A percentile compares a stretch with the other conserved stretches of the same genome.
These are phyloP conservation scores for Neolamprologus fasciatus DNA, from an alignment of 2,113 vertebrate species.

Conservation along the genomic window DNA sequence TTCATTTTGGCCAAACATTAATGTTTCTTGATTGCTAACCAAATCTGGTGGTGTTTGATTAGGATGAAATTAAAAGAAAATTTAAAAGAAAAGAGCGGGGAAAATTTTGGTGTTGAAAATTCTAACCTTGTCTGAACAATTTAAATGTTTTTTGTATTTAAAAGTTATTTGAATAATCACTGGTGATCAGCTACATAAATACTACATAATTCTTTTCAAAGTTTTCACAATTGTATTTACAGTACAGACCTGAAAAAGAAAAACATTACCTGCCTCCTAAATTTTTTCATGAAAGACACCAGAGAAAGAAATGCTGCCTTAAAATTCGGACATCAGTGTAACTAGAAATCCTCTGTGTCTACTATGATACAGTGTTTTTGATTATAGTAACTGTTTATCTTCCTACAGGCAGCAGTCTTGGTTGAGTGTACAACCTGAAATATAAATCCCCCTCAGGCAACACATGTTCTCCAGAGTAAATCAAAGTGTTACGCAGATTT, in stretches of 20 bases:
- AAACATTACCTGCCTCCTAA: background rate
- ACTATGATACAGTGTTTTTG: background rate
- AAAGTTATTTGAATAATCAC: background rate
- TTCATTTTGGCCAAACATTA: background rate
- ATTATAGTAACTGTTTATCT: background rate
- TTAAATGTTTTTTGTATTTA: background rate
- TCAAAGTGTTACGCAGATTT: background rate
- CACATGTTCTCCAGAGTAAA: background rate
- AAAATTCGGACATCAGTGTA: background rate
- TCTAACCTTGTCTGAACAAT: background rate
- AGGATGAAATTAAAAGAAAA: background rate
- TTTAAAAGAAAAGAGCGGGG: fast-evolving
- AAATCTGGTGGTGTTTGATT: background rate
- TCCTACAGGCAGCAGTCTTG: background rate
- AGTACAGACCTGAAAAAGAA: background rate
- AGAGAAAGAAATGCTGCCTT: background rate
- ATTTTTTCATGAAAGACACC: background rate
- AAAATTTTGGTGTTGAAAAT: background rate
- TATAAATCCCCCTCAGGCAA: background rate
- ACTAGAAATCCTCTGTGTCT: background rate
- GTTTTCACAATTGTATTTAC: background rate
- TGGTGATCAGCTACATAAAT: background rate
- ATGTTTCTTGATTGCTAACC: background rate
- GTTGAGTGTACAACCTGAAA: background rate
- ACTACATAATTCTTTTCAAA: background rate